Evolutionary conservation across 64 coral and sea anemone genomes (phyloP).

Genomic region (Montipora foliosa): DNA sequence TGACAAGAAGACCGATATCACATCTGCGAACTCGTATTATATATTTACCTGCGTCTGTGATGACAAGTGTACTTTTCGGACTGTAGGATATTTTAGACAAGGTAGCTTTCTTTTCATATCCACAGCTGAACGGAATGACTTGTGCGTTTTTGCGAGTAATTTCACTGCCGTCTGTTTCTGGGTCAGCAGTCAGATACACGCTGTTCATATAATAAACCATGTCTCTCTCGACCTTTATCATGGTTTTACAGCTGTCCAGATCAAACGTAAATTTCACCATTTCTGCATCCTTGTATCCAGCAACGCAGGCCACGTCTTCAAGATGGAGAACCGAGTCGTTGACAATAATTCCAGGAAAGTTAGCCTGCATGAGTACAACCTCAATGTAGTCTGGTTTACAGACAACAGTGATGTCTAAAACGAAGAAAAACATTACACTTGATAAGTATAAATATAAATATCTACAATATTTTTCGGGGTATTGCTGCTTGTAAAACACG

Average conservation of each 20-base stretch:
- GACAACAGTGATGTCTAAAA: slow-evolving; percentile 11
- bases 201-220: slow-evolving; percentile 20
- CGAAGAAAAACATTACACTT: not conserved
- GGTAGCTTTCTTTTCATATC: slow-evolving; percentile 8
- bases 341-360: slow-evolving; percentile 17
- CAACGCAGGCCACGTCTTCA: not conserved
- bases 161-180: not conserved
- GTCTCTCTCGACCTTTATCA: not conserved
- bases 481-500: no score
- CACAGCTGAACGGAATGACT: slow-evolving; percentile 25
- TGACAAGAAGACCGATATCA: not conserved
- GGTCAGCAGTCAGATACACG: not conserved
- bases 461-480: no score
- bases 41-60: slow-evolving; percentile 14
- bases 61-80: not conserved
- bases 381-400: slow-evolving; percentile 30
- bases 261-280: slow-evolving; percentile 34
- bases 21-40: not conserved
- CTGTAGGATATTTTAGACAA: slow-evolving; percentile 30
- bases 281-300: slow-evolving; percentile 23
- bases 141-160: slow-evolving; percentile 4
- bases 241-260: not conserved
- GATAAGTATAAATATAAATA: not conserved
- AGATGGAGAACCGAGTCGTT: slow-evolving; percentile 41
- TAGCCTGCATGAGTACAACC: not conserved